phyloP scores from a whole-genome alignment of 2,797 vertebrate species.

The Oceanodroma leucorhoa region DNA sequence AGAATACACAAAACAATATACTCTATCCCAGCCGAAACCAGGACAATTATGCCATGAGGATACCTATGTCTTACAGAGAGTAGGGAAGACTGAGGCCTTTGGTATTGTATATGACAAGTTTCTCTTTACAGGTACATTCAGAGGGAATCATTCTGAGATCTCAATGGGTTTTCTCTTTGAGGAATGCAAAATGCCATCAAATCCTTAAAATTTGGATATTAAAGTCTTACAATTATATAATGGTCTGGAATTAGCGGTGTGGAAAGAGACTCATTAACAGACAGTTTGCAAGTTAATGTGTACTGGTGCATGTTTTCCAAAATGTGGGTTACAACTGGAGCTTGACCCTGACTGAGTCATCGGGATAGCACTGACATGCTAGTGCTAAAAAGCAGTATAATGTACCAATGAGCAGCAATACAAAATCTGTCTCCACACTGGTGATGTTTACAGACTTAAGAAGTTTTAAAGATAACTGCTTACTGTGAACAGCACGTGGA shows the following conservation, averaged over 20 bases:
- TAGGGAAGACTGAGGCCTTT: background rate
- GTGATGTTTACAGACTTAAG: background rate
- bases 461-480: background rate
- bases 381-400: background rate
- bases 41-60: background rate
- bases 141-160: background rate
- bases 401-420: background rate
- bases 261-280: background rate
- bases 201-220: background rate
- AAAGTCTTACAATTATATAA: background rate
- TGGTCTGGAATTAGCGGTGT: background rate
- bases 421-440: background rate
- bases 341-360: background rate
- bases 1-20: too few species aligned
- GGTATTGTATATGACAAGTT: background rate
- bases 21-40: too few species aligned
- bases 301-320: background rate
- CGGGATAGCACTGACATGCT: fast-evolving
- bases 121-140: background rate
- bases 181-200: background rate
- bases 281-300: background rate
- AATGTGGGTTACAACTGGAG: background rate
- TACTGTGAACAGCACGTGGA: fast-evolving
- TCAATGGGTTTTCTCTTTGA: background rate
- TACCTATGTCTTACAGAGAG: background rate